These are phyloP conservation scores for Panagrolaimus sp. DNA, from an alignment of 1,140 invertebrate genomes.

Conservation along the genomic window DNA sequence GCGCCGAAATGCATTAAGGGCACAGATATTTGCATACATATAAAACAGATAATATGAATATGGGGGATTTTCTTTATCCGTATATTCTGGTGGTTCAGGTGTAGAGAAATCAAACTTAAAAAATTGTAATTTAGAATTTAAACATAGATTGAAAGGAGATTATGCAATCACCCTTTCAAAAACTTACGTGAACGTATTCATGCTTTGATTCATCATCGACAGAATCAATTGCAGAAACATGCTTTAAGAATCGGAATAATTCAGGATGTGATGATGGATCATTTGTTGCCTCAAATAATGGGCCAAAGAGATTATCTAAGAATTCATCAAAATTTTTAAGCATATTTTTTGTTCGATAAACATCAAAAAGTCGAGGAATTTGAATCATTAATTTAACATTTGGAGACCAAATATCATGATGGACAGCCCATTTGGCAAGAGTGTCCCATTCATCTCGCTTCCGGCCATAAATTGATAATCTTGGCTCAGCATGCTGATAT, in stretches of 20 bases:
- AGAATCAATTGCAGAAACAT: constrained; percentile 85
- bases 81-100: constrained; percentile 75
- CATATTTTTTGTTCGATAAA: constrained; percentile 91
- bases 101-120: constrained; percentile 82
- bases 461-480: constrained; percentile 96
- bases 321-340: constrained; percentile 92
- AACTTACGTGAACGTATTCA: constrained; percentile 67
- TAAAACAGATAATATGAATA: constrained; percentile 98
- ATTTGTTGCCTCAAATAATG: constrained; percentile 84
- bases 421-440: constrained; percentile 86
- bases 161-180: background rate
- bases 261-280: constrained; percentile 85
- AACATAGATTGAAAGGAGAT: too few relatives aligned
- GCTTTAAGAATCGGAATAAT: constrained; percentile 81
- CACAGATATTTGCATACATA: constrained; percentile 91
- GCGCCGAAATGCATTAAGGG: constrained; percentile 88
- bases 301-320: constrained; percentile 87
- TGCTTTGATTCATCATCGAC: constrained; percentile 99
- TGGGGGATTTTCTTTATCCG: constrained; percentile 85
- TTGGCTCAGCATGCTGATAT: constrained; percentile 91
- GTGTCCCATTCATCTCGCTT: constrained; percentile 89
- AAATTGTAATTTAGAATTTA: constrained; percentile 25
- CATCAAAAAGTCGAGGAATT: constrained; percentile 66
- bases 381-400: constrained; percentile 58
- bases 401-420: constrained; percentile 62